phyloP scores from a whole-genome alignment of 2,113 vertebrate genomes.

The Ammodytes dubius region DNA sequence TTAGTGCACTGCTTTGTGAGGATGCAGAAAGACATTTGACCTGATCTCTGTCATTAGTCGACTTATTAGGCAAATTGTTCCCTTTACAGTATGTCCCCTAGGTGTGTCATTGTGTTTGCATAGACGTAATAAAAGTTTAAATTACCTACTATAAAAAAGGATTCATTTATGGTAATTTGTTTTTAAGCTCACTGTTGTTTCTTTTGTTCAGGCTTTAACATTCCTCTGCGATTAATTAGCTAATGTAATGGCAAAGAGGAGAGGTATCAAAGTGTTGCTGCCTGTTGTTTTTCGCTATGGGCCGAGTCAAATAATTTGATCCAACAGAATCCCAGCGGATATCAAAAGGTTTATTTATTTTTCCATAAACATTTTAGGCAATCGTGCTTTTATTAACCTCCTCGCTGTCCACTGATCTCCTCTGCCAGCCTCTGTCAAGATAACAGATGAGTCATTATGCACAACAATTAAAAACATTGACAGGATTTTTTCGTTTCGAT shows the following conservation, averaged over 20 bases:
- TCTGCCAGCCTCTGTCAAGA: constrained; percentile 26
- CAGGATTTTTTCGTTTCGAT: constrained; percentile 33
- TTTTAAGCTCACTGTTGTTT: neutral
- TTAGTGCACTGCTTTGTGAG: constrained; percentile 38
- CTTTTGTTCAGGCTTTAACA: constrained; percentile 5
- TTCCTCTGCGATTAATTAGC: constrained; percentile 4
- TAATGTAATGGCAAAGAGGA: constrained; percentile 10
- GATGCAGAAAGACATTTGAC: constrained; percentile 66
- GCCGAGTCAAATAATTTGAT: neutral
- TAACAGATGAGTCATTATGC: constrained; percentile 41
- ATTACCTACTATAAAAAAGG: neutral
- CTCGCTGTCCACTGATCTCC: constrained; percentile 22
- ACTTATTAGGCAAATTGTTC: constrained; percentile 46
- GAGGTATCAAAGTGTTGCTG: neutral
- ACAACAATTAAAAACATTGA: constrained; percentile 23
- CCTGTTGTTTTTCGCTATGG: neutral
- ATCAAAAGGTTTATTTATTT: neutral
- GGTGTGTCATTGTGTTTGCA: constrained; percentile 31
- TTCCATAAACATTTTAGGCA: constrained; percentile 25
- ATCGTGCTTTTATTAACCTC: constrained; percentile 37
- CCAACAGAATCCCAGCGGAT: neutral
- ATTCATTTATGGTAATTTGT: neutral
- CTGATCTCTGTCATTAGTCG: constrained; percentile 68
- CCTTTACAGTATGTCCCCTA: neutral
- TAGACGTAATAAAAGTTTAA: neutral